Evolutionary conservation across 1,140 invertebrate species (phyloP).

Genomic region (Mylabris phalerata): DNA sequence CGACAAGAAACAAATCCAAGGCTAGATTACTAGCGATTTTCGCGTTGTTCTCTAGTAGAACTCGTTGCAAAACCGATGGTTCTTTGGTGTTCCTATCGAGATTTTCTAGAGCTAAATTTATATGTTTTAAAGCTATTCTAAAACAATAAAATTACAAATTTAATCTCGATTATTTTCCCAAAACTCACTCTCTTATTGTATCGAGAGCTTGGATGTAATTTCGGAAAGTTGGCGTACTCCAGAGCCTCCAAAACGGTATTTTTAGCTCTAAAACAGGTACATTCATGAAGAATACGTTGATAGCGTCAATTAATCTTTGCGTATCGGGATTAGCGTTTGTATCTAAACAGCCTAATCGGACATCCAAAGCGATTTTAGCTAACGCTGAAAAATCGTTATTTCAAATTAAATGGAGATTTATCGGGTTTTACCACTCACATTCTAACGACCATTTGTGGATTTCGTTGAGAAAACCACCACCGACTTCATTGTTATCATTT

Average conservation of each 20-base stretch:
- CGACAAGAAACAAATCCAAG: constrained; percentile 79
- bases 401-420: background rate
- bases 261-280: constrained; percentile 77
- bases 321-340: constrained; percentile 63
- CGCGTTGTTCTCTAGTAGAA: constrained; percentile 66
- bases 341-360: constrained; percentile 79
- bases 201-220: constrained; percentile 78
- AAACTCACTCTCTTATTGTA: constrained; percentile 71
- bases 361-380: constrained; percentile 75
- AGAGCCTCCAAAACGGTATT: constrained; percentile 75
- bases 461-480: constrained; percentile 65
- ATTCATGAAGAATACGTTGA: constrained; percentile 73
- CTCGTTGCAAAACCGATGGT: constrained; percentile 67
- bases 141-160: constrained; percentile 20
- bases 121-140: constrained; percentile 74
- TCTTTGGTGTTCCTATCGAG: constrained; percentile 54
- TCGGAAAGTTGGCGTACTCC: constrained; percentile 69
- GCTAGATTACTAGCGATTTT: constrained; percentile 78
- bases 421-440: constrained; percentile 49
- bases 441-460: constrained; percentile 72
- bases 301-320: constrained; percentile 75
- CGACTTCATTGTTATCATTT: constrained; percentile 57
- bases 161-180: background rate
- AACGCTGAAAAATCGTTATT: constrained; percentile 54
- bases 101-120: constrained; percentile 60